Conservation (phyloP, 2,888 invertebrate genomes). For the Colostygia pectinataria region DNA sequence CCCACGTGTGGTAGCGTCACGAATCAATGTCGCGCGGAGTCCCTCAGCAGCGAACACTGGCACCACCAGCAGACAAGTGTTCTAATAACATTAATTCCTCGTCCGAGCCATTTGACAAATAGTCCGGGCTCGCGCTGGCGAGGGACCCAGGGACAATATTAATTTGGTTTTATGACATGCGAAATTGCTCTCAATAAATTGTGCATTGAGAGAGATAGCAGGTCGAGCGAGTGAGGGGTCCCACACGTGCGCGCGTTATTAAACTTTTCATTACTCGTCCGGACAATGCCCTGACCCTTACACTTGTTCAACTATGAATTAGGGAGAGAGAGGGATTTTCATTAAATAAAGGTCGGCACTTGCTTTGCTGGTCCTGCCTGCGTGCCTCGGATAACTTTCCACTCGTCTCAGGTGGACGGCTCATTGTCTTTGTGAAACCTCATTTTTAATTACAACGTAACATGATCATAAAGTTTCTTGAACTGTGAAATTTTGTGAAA, state of each 20-base stretch:
- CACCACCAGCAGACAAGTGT: conserved; percentile 38
- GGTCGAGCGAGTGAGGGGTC: conserved; percentile 13
- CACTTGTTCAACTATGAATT: conserved; percentile 45
- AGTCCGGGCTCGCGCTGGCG: conserved; percentile 21
- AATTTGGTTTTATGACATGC: conserved; percentile 81
- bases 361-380: conserved; percentile 33
- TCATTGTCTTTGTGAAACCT: not conserved
- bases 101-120: conserved; percentile 45
- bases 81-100: conserved; percentile 37
- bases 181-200: conserved; percentile 79
- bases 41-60: conserved; percentile 25
- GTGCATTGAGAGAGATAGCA: conserved; percentile 56
- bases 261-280: conserved; percentile 71
- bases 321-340: conserved; percentile 38
- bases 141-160: conserved; percentile 53
- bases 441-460: not conserved
- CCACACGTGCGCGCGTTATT: conserved; percentile 77
- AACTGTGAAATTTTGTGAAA: no score
- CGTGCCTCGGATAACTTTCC: not conserved
- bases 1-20: conserved; percentile 29
- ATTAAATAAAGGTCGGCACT: conserved; percentile 41
- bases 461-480: no score
- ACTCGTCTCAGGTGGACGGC: conserved; percentile 8
- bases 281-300: conserved; percentile 40
- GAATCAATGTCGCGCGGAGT: conserved; percentile 18